Conservation (phyloP, 2,113 vertebrate genomes). For the Rafetus swinhoei region DNA sequence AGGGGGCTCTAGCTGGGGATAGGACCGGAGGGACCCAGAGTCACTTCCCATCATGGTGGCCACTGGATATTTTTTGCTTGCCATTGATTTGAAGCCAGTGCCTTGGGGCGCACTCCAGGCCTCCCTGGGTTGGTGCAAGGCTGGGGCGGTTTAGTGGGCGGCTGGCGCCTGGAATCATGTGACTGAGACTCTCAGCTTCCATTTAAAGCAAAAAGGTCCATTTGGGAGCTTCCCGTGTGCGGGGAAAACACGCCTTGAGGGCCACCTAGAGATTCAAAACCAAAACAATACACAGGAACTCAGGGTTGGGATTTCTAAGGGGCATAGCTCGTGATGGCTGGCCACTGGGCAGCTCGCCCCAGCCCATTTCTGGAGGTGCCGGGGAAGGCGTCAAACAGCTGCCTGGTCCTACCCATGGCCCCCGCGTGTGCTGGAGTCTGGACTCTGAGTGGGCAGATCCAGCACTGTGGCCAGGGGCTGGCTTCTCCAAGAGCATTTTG, state of each 20-base stretch:
- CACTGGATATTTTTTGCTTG: neutral
- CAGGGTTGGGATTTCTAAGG: neutral
- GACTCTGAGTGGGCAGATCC: neutral
- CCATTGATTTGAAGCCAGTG: neutral
- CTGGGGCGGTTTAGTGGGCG: neutral
- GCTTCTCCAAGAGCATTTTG: neutral
- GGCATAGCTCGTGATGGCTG: no score
- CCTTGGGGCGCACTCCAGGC: neutral
- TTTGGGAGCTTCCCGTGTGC: neutral
- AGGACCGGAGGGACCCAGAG: neutral
- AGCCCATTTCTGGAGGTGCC: neutral
- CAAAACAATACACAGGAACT: neutral
- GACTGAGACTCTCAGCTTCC: neutral
- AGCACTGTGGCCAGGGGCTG: neutral
- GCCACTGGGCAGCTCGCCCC: neutral
- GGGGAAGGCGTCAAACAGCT: neutral
- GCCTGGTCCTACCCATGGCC: neutral
- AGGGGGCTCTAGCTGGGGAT: no score
- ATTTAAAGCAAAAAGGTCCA: neutral
- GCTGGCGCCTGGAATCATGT: neutral
- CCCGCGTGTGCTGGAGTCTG: neutral
- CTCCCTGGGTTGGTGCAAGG: neutral
- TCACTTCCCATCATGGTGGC: neutral
- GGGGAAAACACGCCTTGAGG: neutral
- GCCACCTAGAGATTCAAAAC: neutral